Evolutionary conservation across 2,888 invertebrate species (phyloP), one percentile per base, ranked within the genome.

Genomic region (Diarsia rubi): DNA sequence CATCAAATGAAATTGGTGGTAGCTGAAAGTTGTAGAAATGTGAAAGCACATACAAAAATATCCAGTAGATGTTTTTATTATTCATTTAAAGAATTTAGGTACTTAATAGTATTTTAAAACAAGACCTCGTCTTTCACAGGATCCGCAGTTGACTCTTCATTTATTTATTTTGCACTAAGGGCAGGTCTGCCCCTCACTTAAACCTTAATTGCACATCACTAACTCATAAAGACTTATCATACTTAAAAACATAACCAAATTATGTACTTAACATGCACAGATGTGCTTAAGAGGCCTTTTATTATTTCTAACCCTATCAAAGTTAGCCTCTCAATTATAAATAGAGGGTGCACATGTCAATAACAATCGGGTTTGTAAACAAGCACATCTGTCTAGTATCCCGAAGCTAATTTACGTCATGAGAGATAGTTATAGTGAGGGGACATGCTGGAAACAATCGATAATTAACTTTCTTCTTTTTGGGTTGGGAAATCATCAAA

Each of bases 341-440:
- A 75, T 63, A 73, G 62, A 74, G 78, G 81, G 84, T 75, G 49
- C 76, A 83, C 72, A 83, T 80, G 76, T 82, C 75, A 79, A 76
- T 81, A 73, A 66, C 67, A 80, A 80, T 85, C 68, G 62, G 76
- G 68, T 72, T 69, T 59, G 78, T 83, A 82, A 80, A 80, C 71
- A 76, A 75, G 60, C 76, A 81, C 87, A 89, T 90, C 89, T 90
- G 90, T 89, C 88, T 85, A 87, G 84, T 86, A 81, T 75, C 76
- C 77, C 67, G 45, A 79, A 82, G 69, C 85, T 84, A 88, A 88
- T 88, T 90, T 88, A 87, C 85, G 86, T 86, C 80, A 83, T 88
- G 89, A 90, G 87, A 90, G 86, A 89, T 88, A 88, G 81, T 73
- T 45, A 37, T 86, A 90, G 91, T 81, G 88, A 78, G 78, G 88